These are phyloP conservation scores for Steromphala cineraria DNA, from an alignment of 2,888 invertebrate genomes.

Conservation along the genomic window DNA sequence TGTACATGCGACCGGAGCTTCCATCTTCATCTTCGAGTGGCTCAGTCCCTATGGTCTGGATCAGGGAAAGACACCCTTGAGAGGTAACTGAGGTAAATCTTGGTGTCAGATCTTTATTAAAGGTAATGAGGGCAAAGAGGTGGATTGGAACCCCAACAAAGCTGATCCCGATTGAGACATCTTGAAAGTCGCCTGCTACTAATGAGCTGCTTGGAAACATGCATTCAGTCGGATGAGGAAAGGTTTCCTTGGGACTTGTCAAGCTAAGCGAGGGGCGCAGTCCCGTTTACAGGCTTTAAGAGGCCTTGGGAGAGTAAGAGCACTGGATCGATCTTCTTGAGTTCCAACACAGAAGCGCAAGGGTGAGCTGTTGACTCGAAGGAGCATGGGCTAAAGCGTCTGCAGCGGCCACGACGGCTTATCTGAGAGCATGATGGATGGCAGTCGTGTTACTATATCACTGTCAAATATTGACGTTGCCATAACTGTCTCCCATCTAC, in stretches of 20 bases:
- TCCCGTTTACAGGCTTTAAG: too few species aligned
- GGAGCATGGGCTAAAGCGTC: not conserved
- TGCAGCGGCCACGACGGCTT: not conserved
- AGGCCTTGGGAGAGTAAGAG: not conserved
- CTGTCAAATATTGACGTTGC: not conserved
- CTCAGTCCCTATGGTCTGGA: conserved; percentile 73
- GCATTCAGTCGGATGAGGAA: not conserved
- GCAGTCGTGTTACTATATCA: not conserved
- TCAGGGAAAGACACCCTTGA: conserved; percentile 50
- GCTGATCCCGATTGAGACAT: not conserved
- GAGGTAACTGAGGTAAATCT: conserved; percentile 33
- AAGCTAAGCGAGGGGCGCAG: not conserved
- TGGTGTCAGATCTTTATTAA: conserved; percentile 9
- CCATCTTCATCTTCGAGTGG: conserved; percentile 75
- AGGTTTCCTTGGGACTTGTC: not conserved
- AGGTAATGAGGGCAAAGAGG: conserved; percentile 14
- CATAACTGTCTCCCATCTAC: not conserved
- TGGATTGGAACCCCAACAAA: not conserved
- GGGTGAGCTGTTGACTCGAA: not conserved
- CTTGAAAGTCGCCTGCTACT: not conserved
- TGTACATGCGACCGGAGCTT: conserved; percentile 74
- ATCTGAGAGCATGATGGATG: not conserved
- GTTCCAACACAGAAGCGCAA: not conserved
- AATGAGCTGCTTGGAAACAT: not conserved
- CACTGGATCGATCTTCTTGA: not conserved